These are phyloP conservation scores for Zaprionus gabonicus DNA, from an alignment of 1,140 invertebrate species.

Conservation along the genomic window DNA sequence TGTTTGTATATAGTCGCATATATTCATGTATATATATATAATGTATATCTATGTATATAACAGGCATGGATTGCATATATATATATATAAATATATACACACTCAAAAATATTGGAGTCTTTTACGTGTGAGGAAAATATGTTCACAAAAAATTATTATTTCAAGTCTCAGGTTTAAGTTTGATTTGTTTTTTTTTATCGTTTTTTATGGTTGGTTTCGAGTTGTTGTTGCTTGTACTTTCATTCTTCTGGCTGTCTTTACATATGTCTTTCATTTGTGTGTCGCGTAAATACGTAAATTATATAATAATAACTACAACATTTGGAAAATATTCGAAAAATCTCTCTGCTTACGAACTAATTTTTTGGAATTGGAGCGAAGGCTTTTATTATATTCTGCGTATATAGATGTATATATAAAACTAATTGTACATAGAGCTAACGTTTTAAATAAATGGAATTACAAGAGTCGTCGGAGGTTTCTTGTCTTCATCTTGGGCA, in stretches of 20 bases:
- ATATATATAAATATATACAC: slow-evolving; percentile 45
- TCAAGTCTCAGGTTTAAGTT: slow-evolving; percentile 64
- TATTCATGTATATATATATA: slow-evolving; percentile 54
- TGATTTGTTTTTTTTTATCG: slow-evolving; percentile 40
- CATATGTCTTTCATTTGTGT: slow-evolving; percentile 54
- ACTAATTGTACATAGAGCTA: slow-evolving; percentile 55
- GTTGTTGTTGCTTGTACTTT: slow-evolving; percentile 66
- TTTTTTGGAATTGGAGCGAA: slow-evolving; percentile 82
- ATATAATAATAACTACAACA: slow-evolving; percentile 52
- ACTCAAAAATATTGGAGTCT: slow-evolving; percentile 71
- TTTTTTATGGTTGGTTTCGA: slow-evolving; percentile 59
- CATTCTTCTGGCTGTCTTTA: slow-evolving; percentile 37
- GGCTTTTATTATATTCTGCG: slow-evolving; percentile 53
- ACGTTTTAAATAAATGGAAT: slow-evolving; percentile 65
- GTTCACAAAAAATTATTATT: slow-evolving; percentile 59
- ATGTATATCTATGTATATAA: slow-evolving; percentile 69
- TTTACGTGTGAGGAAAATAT: slow-evolving; percentile 61
- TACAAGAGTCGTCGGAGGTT: slow-evolving; percentile 38
- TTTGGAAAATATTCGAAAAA: slow-evolving; percentile 55
- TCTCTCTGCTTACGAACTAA: slow-evolving; percentile 65
- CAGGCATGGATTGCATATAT: slow-evolving; percentile 42
- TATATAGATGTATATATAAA: slow-evolving; percentile 49
- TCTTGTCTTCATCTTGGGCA: slow-evolving; percentile 23
- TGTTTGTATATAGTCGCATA: slow-evolving; percentile 48
- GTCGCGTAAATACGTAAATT: slow-evolving; percentile 24